Evolutionary conservation across 2,113 vertebrate genomes (phyloP).

Genomic region (Epinephelus cyanopodus): DNA sequence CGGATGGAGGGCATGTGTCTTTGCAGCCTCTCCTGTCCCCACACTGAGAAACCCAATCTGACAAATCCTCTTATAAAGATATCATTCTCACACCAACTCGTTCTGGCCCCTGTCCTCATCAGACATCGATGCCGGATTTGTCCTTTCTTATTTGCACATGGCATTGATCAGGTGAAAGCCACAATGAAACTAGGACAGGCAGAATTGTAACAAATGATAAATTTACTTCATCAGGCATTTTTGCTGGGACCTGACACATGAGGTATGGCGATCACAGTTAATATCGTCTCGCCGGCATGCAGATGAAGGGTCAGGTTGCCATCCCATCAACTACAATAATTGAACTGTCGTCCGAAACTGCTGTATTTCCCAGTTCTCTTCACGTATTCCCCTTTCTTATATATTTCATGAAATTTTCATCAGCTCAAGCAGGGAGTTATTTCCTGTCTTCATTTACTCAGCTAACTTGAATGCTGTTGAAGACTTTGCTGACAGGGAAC

Average conservation of each 20-base stretch:
- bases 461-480: conserved; percentile 42
- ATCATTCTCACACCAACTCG: conserved; percentile 45
- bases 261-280: conserved; percentile 57
- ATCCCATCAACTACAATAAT: conserved; percentile 72
- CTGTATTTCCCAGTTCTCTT: conserved; percentile 10
- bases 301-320: conserved; percentile 65
- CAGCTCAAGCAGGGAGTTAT: conserved; percentile 34
- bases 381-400: conserved; percentile 27
- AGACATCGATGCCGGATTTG: conserved; percentile 34
- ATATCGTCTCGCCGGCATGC: conserved; percentile 45
- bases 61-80: conserved; percentile 78
- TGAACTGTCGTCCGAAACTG: conserved; percentile 55
- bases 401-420: conserved; percentile 71
- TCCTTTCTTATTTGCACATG: conserved; percentile 47
- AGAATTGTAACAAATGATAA: conserved; percentile 54
- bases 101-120: conserved; percentile 38
- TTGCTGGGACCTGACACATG: conserved; percentile 40
- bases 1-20: conserved; percentile 66
- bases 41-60: conserved; percentile 64
- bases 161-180: conserved; percentile 60
- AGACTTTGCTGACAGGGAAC: conserved; percentile 55
- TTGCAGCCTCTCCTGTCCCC: conserved; percentile 49
- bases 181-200: conserved; percentile 42
- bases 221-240: conserved; percentile 35
- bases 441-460: conserved; percentile 61